A percentile compares a stretch with the other conserved stretches of the same genome.
phyloP scores from a whole-genome alignment of 2,888 invertebrate genomes.

The Machimus rusticus region DNA sequence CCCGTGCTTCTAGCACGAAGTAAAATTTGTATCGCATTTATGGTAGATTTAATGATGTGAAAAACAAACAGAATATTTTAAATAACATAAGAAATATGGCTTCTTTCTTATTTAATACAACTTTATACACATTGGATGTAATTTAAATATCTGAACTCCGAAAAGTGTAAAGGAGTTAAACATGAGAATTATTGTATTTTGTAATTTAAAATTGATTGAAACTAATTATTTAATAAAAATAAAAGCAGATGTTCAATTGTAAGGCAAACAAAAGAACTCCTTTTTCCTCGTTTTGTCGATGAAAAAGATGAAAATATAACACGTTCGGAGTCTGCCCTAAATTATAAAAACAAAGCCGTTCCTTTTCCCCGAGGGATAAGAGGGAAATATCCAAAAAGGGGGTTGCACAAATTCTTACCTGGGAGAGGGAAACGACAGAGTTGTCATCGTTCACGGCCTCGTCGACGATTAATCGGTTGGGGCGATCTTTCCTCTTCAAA shows the following conservation, averaged over 20 bases:
- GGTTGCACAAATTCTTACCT: slow-evolving; percentile 66
- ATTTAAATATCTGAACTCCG: no score
- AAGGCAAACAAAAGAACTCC: neutral
- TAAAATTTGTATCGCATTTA: no score
- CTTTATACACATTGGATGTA: no score
- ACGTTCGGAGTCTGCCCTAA: neutral
- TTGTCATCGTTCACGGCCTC: slow-evolving; percentile 99
- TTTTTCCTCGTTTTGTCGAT: neutral
- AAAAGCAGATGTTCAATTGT: neutral
- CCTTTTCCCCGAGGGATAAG: neutral
- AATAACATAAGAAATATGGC: no score
- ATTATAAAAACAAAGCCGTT: neutral
- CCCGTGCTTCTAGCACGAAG: no score
- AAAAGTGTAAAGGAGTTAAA: no score
- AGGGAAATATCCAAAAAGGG: neutral
- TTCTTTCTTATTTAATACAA: no score
- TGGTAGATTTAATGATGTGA: no score
- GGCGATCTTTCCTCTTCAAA: slow-evolving; percentile 95
- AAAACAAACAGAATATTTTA: no score
- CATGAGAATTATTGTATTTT: no score
- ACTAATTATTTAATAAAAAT: neutral
- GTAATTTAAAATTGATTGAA: neutral
- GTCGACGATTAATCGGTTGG: slow-evolving; percentile 97
- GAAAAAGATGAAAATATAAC: neutral
- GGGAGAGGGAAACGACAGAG: slow-evolving; percentile 95